These are phyloP conservation scores for Tipula unca DNA, from an alignment of 2,888 invertebrate genomes.

Conservation along the genomic window DNA sequence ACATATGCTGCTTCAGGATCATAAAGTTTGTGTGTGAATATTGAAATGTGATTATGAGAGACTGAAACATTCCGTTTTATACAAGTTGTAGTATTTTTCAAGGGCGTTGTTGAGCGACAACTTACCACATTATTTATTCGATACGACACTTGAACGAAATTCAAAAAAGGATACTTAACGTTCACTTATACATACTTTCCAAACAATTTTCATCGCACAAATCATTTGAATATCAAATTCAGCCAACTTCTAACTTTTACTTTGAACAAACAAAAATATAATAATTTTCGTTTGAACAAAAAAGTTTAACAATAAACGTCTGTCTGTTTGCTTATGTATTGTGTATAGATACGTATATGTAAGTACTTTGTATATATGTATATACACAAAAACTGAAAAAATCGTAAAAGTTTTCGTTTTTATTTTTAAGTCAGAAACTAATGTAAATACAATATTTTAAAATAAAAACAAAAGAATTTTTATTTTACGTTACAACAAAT, in stretches of 20 bases:
- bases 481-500: background rate
- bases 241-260: background rate
- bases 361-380: too few relatives aligned
- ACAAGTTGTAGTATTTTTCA: background rate
- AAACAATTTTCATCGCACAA: background rate
- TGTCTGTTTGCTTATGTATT: background rate
- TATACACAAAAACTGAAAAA: background rate
- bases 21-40: background rate
- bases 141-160: background rate
- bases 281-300: background rate
- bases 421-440: background rate
- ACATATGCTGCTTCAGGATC: background rate
- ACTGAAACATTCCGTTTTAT: background rate
- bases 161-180: background rate
- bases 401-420: background rate
- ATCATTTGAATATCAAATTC: background rate
- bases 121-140: background rate
- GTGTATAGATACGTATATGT: too few relatives aligned
- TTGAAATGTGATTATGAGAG: background rate
- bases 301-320: background rate
- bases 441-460: conserved; percentile 4
- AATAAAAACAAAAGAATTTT: conserved; percentile 8
- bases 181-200: background rate
- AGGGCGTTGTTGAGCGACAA: background rate
- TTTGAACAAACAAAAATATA: background rate